Evolutionary conservation across 2,797 vertebrate genomes (phyloP).

Genomic region (Molossus molossus): DNA sequence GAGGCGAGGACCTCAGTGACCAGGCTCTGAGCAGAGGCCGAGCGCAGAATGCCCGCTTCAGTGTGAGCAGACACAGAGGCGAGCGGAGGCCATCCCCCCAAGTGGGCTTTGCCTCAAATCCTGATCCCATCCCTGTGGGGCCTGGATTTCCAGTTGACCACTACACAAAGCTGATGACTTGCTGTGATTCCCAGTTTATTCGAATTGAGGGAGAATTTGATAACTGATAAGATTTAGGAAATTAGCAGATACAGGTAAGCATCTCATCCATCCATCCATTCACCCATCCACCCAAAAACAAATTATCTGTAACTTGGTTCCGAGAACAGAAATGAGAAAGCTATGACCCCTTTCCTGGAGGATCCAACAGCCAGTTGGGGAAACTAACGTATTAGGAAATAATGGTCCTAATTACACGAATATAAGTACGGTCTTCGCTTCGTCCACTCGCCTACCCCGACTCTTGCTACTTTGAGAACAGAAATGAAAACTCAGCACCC

Average conservation of each 20-base stretch:
- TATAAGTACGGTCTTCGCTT: neutral
- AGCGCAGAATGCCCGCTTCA: neutral
- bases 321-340: neutral
- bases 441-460: neutral
- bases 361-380: neutral
- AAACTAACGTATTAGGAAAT: neutral
- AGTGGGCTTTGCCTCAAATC: neutral
- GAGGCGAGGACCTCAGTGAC: neutral
- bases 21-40: neutral
- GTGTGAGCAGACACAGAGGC: neutral
- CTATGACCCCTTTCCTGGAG: neutral
- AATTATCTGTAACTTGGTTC: neutral
- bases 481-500: neutral
- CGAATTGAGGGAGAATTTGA: neutral
- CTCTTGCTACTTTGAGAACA: neutral
- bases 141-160: neutral
- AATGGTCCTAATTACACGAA: neutral
- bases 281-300: neutral
- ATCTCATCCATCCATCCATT: neutral
- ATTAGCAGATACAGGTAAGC: neutral
- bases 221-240: constrained; percentile 10
- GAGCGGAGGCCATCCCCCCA: no score
- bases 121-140: neutral
- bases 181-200: neutral
- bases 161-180: neutral